Evolutionary conservation across 2,888 invertebrate genomes (phyloP).

Genomic region (Trichacis sp.): DNA sequence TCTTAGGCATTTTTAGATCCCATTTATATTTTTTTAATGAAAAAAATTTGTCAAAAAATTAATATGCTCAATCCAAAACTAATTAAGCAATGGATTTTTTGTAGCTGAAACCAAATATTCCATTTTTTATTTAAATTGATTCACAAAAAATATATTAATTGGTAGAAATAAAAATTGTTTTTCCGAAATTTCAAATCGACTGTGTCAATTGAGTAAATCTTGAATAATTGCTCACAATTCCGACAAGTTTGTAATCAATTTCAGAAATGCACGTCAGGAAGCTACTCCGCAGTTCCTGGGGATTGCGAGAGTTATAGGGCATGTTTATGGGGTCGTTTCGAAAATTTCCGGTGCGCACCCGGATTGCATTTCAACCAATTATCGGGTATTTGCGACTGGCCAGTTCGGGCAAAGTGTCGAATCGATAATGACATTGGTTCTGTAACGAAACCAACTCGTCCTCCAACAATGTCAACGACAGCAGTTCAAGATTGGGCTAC

Average conservation of each 20-base stretch:
- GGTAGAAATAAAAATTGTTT: no score
- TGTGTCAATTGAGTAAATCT: no score
- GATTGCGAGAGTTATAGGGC: constrained; percentile 82
- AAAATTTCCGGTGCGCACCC: constrained; percentile 80
- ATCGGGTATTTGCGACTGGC: constrained; percentile 82
- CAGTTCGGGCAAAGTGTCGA: constrained; percentile 75
- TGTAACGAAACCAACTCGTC: constrained; percentile 24
- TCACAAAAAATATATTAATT: no score
- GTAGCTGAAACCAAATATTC: no score
- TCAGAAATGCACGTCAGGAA: constrained; percentile 57
- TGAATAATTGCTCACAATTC: no score
- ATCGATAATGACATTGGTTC: constrained; percentile 38
- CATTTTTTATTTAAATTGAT: no score
- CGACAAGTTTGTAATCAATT: neutral
- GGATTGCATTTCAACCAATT: constrained; percentile 81
- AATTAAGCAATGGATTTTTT: no score
- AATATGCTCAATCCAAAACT: no score
- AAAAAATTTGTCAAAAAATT: no score
- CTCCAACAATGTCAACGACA: constrained; percentile 8
- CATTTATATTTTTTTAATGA: no score
- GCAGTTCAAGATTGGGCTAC: constrained; percentile 26
- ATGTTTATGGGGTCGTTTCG: constrained; percentile 83
- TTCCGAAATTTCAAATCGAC: no score
- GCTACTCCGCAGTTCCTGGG: constrained; percentile 68
- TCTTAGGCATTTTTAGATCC: no score